Evolutionary conservation across 2,797 vertebrate genomes (phyloP).

Genomic region (Epinephelus awoara): DNA sequence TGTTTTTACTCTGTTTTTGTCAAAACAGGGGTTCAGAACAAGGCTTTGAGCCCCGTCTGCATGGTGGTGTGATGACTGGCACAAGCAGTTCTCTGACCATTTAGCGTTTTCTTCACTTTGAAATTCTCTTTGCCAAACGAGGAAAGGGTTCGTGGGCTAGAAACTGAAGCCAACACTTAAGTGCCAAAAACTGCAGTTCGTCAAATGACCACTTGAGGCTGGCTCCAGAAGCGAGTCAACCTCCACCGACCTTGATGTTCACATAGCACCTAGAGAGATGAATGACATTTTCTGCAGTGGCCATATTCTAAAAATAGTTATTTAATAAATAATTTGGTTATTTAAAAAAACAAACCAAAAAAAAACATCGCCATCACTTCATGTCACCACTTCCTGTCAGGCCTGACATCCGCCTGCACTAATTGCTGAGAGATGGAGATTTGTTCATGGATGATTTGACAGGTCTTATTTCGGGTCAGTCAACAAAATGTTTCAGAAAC

Average conservation of each 20-base stretch:
- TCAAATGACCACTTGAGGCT: too few species aligned
- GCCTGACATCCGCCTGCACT: not conserved
- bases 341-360: not conserved
- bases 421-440: constrained; percentile 14
- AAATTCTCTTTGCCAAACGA: too few species aligned
- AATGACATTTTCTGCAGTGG: not conserved
- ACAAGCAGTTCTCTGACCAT: too few species aligned
- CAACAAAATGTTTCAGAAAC: not conserved
- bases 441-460: constrained; percentile 1
- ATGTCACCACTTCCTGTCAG: constrained; percentile 7
- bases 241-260: too few species aligned
- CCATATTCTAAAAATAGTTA: not conserved
- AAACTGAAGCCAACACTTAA: too few species aligned
- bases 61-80: too few species aligned
- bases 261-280: not conserved
- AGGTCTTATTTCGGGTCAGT: not conserved
- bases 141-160: too few species aligned
- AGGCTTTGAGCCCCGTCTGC: too few species aligned
- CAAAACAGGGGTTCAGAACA: too few species aligned
- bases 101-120: too few species aligned
- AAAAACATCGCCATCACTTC: not conserved
- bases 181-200: too few species aligned
- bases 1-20: not conserved
- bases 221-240: too few species aligned
- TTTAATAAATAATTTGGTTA: not conserved